Percentiles rank a stretch among this genome's conserved stretches.
Conservation (phyloP, 1,140 invertebrate genomes). For the Leptestheria dahalacensis region DNA sequence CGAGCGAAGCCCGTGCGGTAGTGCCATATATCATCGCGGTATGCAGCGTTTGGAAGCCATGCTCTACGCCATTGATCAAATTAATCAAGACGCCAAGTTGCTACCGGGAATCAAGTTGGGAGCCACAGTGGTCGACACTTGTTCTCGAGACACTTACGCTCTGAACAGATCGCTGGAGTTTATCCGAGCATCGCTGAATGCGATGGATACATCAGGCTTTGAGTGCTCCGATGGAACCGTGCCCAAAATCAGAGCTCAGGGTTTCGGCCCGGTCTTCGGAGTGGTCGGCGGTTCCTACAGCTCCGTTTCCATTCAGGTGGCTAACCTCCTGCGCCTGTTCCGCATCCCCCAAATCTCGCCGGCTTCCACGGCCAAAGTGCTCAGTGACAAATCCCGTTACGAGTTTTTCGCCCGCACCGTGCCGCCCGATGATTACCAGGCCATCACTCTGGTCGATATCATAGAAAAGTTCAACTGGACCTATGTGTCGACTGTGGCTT, state of each 20-base stretch:
- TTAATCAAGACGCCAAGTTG: conserved; percentile 36
- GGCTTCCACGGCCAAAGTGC: conserved; percentile 41
- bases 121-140: conserved; percentile 44
- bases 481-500: conserved; percentile 45
- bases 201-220: conserved; percentile 35
- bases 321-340: conserved; percentile 44
- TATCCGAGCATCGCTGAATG: conserved; percentile 46
- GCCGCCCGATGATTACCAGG: conserved; percentile 34
- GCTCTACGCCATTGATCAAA: conserved; percentile 44
- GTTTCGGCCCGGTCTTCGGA: conserved; percentile 41
- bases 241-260: conserved; percentile 28
- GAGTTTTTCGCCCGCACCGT: conserved; percentile 45
- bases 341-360: conserved; percentile 39
- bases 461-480: conserved; percentile 42
- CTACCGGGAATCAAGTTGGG: conserved; percentile 38
- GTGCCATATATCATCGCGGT: conserved; percentile 33
- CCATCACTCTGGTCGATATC: conserved; percentile 39
- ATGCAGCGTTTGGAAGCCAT: conserved; percentile 48
- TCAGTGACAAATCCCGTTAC: conserved; percentile 41
- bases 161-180: conserved; percentile 49
- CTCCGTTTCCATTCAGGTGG: conserved; percentile 53
- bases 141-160: conserved; percentile 44
- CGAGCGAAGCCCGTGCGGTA: conserved; percentile 27
- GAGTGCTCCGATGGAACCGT: conserved; percentile 41
- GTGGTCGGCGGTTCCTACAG: conserved; percentile 53